These are phyloP conservation scores for Spodoptera litura DNA, from an alignment of 1,140 invertebrate genomes.

Conservation along the genomic window DNA sequence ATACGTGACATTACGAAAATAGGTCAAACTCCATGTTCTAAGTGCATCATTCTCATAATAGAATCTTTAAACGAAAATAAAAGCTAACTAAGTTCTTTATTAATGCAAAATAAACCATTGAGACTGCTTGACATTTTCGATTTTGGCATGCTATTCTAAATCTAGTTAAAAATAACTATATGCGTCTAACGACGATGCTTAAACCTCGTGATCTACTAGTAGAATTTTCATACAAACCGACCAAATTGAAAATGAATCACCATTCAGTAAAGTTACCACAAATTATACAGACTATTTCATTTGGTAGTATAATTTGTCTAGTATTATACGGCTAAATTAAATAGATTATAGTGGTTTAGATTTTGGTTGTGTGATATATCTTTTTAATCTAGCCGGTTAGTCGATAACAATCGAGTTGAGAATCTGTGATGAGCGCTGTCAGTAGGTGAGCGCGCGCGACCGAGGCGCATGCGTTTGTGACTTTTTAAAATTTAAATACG, in stretches of 20 bases:
- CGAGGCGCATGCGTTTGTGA: constrained; percentile 60
- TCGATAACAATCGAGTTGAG: constrained; percentile 44
- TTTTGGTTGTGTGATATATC: neutral
- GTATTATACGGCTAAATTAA: constrained; percentile 9
- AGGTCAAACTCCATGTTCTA: constrained; percentile 15
- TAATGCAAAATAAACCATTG: constrained; percentile 46
- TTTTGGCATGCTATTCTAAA: constrained; percentile 69
- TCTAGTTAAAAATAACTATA: constrained; percentile 62
- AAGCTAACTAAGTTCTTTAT: constrained; percentile 23
- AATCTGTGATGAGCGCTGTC: constrained; percentile 50
- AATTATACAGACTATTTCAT: neutral
- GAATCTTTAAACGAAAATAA: constrained; percentile 5
- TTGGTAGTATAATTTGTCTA: neutral
- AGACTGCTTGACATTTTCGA: constrained; percentile 55
- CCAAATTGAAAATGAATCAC: constrained; percentile 24
- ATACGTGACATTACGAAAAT: constrained; percentile 30
- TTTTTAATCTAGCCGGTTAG: constrained; percentile 52
- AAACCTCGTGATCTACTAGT: constrained; percentile 63
- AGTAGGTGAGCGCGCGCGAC: constrained; percentile 61
- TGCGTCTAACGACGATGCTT: constrained; percentile 34
- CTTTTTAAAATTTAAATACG: constrained; percentile 55
- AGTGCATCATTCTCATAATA: neutral
- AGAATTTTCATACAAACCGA: constrained; percentile 41
- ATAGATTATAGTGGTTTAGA: neutral
- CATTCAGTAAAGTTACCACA: neutral